Evolutionary conservation across 2,113 vertebrate genomes (phyloP), one percentile per base, ranked within the genome.

Genomic region (Ophiodon elongatus): DNA sequence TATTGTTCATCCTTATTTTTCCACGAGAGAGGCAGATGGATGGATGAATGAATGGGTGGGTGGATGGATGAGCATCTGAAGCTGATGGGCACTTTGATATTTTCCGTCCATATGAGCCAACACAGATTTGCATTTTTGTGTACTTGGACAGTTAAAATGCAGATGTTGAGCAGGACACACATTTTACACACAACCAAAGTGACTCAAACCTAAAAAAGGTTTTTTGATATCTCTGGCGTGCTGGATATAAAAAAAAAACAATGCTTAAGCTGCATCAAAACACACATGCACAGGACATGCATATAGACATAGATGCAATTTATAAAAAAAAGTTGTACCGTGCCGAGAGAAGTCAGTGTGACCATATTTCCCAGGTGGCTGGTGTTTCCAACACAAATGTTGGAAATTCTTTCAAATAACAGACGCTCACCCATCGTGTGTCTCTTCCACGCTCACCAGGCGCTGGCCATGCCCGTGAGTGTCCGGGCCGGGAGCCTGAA

Each of bases 401-500:
- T 50, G 25, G 33, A 67, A 14, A 78, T 60, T 47, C 13, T 50
- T 81, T 41, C 52, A 81, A 75, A 80, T 54, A 80, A 25, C 79
- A 80, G 81, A 64, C 19, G 50, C 59, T 88, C 41, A 90, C 78
- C 52, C 79, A 59, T 45, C 8, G 79, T 85, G 31, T 93, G 74
- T 85, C 76, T 85, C 56, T 25, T 69, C 45, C 60, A 2, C 9
- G 2, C 86, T 89, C 90, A 77, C 85, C 89, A 95, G 93, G 96
- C 95, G 93, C 95, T 96, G 96, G 95, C 90, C 95, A 98, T 98
- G 97, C 97, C 97, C 67, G 96, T 96, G 90, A 97, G 95, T 96
- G 96, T 95, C 93, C 96, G 97, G 96, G 97, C 97, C 45, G 97
- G 97, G 93, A 97, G 95, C 95, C 95, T 98, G 94, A 98, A 98